Conservation (phyloP, 2,113 vertebrate genomes). For the Hiodon tergisus region DNA sequence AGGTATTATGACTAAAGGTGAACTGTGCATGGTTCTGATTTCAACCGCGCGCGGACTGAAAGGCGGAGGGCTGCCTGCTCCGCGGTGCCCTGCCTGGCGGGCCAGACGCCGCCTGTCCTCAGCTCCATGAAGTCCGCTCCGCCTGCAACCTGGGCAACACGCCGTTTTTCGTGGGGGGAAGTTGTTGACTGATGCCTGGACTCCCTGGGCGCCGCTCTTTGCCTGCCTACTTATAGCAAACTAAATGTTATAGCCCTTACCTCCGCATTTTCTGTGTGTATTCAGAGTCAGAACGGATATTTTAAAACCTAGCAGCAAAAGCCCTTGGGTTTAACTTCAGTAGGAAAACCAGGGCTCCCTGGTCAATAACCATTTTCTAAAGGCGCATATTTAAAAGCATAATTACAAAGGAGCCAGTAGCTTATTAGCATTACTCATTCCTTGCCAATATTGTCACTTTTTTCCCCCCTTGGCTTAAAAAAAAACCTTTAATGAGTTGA, state of each 20-base stretch:
- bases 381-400: slow-evolving; percentile 1
- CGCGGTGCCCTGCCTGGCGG: no score
- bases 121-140: no score
- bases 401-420: not conserved
- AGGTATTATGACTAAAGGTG: no score
- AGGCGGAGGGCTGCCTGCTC: no score
- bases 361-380: slow-evolving; percentile 12
- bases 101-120: no score
- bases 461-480: not conserved
- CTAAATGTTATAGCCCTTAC: not conserved
- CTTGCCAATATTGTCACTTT: slow-evolving; percentile 7
- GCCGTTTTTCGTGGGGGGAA: no score
- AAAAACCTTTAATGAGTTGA: not conserved
- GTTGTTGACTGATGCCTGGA: no score
- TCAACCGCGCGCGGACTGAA: no score
- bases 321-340: not conserved
- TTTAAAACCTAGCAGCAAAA: not conserved
- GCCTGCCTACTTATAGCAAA: not conserved
- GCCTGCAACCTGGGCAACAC: no score
- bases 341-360: not conserved
- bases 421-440: not conserved
- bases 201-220: not conserved
- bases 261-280: not conserved
- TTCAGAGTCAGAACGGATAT: not conserved
- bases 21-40: no score